Base-by-base conservation (phyloP, 2,888 invertebrate genomes). In the Malacosoma neustria region DNA sequence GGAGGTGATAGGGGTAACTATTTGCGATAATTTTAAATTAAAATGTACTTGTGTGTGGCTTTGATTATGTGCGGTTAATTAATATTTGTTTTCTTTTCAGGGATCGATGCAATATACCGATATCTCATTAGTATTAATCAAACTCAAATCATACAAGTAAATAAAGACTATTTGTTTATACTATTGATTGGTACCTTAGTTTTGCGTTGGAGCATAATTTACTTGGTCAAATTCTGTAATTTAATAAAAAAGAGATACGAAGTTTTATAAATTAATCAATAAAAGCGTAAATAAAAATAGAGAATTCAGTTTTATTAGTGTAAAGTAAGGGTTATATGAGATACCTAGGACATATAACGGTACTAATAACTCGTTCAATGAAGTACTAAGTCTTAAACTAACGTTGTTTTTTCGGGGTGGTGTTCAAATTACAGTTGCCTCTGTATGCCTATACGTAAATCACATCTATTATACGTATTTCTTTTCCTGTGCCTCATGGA, bases 261-360 rank as follows among this genome's bases (percentile, higher is more conserved):
- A 63, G 66, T 63, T 75, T 73, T 72, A 61, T 69, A 71, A 61
- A 61, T 72, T 61, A 64, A 56, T 52, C 67, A 79, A 70, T 73
- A 79, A 75, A 79, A 82, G 72, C 62, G 58, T 61, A 64, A 73
- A 77, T 82, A 82, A 82, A 82, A 84, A 82, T 82, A 79, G 84
- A 76, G 62, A 68, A 54, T 60, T 71, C 58, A 46, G 68, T 84
- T 82, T 81, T 43, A 66, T 66, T 74, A 42, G 47, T 3, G 22
- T 22, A 3, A 22, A 22, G n/a, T n/a, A n/a, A n/a, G 42, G 43
- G 5, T 35, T 35, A 37, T 34, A 32, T 11, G 22, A 9, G 2
- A n/a, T n/a, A n/a, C n/a, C n/a, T n/a, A n/a, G n/a, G n/a, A n/a
- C n/a, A n/a, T n/a, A n/a, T n/a, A n/a, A n/a, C n/a, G n/a, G n/a